Evolutionary conservation across 2,797 vertebrate genomes (phyloP).

Genomic region (Chelon auratus): DNA sequence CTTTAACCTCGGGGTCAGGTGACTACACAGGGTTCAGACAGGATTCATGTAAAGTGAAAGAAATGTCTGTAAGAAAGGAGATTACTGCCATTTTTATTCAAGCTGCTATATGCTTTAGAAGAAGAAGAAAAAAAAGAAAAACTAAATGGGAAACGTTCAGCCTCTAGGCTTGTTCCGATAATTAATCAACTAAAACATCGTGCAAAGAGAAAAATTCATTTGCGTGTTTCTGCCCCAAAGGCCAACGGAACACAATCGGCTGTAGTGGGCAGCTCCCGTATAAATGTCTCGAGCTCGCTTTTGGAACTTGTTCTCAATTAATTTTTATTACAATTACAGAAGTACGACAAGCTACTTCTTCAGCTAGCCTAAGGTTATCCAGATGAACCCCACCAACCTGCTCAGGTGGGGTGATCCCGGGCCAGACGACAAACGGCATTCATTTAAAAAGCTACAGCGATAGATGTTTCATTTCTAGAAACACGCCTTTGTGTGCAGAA

Average conservation of each 20-base stretch:
- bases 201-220: conserved; percentile 30
- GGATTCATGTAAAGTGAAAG: conserved; percentile 16
- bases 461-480: background rate
- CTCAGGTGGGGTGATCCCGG: background rate
- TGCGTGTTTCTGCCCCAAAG: conserved; percentile 17
- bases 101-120: conserved; percentile 34
- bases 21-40: background rate
- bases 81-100: conserved; percentile 32
- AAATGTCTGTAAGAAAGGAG: conserved; percentile 34
- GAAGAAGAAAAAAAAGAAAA: background rate
- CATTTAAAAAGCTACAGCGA: background rate
- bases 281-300: background rate
- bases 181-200: conserved; percentile 54
- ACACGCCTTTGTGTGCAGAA: background rate
- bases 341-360: background rate
- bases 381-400: background rate
- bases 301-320: background rate
- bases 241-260: conserved; percentile 3
- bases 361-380: background rate
- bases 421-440: background rate
- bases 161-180: conserved; percentile 38
- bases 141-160: conserved; percentile 9
- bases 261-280: background rate
- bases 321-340: conserved; percentile 36
- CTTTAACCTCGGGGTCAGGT: background rate